Conservation (phyloP, 1,140 invertebrate species). For the Archegozetes longisetosus region DNA sequence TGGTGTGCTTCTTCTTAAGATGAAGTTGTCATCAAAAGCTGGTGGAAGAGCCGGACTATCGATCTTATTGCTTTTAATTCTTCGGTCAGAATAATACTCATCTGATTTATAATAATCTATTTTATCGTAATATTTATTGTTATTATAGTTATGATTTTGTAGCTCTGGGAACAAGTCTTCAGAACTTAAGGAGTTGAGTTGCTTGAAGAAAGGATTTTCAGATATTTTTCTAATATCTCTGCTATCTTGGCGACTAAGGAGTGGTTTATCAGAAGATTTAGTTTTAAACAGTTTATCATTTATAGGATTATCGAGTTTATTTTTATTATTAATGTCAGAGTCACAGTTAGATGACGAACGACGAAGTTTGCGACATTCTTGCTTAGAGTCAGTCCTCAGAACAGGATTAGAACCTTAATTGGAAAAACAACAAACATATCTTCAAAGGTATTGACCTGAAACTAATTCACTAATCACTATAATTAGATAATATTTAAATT, state of each 20-base stretch:
- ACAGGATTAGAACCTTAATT: too few relatives aligned
- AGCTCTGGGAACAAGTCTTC: background rate
- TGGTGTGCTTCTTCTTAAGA: conserved; percentile 15
- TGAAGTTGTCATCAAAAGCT: conserved; percentile 19
- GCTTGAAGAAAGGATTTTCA: background rate
- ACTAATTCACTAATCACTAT: too few relatives aligned
- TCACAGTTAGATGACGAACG: background rate
- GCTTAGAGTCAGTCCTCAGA: background rate
- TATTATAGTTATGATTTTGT: background rate
- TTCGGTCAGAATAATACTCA: background rate
- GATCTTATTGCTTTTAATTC: background rate
- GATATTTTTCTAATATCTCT: background rate
- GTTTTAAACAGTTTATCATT: background rate
- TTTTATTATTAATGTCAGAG: background rate
- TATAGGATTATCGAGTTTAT: background rate
- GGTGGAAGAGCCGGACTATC: background rate
- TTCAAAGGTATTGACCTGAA: too few relatives aligned
- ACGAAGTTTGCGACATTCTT: background rate
- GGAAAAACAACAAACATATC: too few relatives aligned
- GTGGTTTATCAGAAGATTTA: background rate
- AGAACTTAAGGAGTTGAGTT: background rate
- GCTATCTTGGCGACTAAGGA: background rate
- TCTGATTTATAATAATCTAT: background rate
- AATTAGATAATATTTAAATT: too few relatives aligned
- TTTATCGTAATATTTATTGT: background rate